Evolutionary conservation across 2,888 invertebrate species (phyloP), one percentile per base, ranked within the genome.

Genomic region (Loripinus fragilis): DNA sequence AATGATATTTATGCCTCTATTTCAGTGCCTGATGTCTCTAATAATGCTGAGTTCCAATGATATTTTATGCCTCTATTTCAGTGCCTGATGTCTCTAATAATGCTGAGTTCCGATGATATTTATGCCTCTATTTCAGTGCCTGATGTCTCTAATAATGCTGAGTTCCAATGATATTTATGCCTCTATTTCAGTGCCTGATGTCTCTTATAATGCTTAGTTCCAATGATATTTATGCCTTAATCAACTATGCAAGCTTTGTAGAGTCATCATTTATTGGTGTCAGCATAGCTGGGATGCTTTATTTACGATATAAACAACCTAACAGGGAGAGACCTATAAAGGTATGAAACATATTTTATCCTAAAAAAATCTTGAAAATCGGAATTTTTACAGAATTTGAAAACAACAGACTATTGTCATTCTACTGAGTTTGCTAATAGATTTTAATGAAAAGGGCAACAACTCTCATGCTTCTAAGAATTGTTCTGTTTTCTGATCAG

Each of bases 201-300:
- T 98, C 98, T 0, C 94, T 98, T 78, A 92, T 97, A 72, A 98
- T 98, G 97, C 94, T 98, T 88, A 95, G 96, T 78, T 96, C 97
- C 15, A 96, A 96, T 91, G 96, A 98, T 94, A 95, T 98, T 71
- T 96, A 97, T 89, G 95, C 96, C 35, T 95, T 98, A 71, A 98
- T 98, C 89, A 97, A 97, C 2, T 98, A 98, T 93, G 96, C 97
- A 90, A 97, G 97, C 74, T 97, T 98, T 89, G 97, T 98, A 60
- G 98, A 98, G 86, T 89, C 94, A 2, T 86, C 93, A 93, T 98
- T 98, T 94, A 97, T 98, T 67, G 97, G 97, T 92, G 93, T 97
- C 42, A 97, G 97, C 50, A 97, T 98, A 65, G 95, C 96, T 80
- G 98, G 97, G 0, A 95, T 98, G 81, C 94, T 98, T 38, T 97